phyloP scores from a whole-genome alignment of 2,888 invertebrate genomes.

The Eupithecia vulgata region DNA sequence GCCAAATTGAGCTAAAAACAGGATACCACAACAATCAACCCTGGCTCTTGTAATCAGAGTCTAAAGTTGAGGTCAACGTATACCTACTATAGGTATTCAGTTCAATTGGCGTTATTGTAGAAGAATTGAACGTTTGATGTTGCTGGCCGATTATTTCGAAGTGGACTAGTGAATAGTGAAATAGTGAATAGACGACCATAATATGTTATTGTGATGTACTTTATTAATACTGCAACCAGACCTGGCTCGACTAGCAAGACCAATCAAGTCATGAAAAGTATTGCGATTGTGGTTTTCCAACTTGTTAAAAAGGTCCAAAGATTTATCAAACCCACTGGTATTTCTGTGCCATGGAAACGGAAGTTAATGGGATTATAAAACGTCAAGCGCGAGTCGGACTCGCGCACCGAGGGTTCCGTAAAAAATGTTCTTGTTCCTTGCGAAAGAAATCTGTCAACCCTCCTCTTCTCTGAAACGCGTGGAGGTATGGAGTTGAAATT shows the following conservation, averaged over 20 bases:
- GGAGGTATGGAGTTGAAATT: no score
- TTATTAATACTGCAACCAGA: not conserved
- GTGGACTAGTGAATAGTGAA: no score
- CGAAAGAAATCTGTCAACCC: no score
- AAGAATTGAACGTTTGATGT: not conserved
- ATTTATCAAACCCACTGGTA: no score
- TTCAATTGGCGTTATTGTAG: slow-evolving; percentile 12
- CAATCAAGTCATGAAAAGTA: not conserved
- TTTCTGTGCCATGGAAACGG: no score
- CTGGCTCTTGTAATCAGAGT: slow-evolving; percentile 8
- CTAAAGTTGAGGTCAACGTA: not conserved
- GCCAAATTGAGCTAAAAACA: slow-evolving; percentile 4
- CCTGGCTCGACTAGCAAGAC: not conserved
- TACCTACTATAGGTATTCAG: not conserved
- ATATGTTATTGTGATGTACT: not conserved
- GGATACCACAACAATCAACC: slow-evolving; percentile 5
- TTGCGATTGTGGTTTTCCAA: not conserved
- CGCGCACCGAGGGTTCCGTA: no score
- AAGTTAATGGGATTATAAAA: no score
- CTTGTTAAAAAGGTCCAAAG: not conserved
- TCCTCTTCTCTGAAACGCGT: no score
- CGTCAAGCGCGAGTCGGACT: no score
- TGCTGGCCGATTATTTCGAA: not conserved
- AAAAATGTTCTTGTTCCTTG: no score
- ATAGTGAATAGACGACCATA: not conserved